Evolutionary conservation across 2,888 invertebrate species (phyloP).

Genomic region (Hyalella azteca): DNA sequence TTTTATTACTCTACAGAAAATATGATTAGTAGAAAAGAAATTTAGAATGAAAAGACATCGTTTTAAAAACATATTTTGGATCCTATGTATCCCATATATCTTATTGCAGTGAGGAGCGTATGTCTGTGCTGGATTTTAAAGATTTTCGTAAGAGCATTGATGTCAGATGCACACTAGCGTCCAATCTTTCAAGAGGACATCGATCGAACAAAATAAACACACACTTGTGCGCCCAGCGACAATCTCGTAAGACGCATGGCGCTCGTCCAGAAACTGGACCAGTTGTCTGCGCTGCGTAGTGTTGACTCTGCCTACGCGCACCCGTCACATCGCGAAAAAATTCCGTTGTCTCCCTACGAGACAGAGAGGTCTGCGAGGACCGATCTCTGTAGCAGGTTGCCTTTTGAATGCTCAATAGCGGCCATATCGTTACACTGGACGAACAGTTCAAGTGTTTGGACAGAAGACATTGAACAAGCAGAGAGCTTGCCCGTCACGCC

Average conservation of each 20-base stretch:
- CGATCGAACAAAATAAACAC: slow-evolving; percentile 13
- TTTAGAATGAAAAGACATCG: no score
- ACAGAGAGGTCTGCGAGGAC: slow-evolving; percentile 14
- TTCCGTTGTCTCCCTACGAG: slow-evolving; percentile 14
- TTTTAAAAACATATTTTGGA: no score
- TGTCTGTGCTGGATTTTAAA: no score
- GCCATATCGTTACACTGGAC: slow-evolving; percentile 31
- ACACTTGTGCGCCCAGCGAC: slow-evolving; percentile 2
- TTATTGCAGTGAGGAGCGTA: no score
- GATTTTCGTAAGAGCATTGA: background rate
- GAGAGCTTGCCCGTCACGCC: slow-evolving; percentile 30
- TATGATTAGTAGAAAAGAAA: no score
- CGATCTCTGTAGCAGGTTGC: slow-evolving; percentile 30
- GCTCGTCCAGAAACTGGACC: slow-evolving; percentile 28
- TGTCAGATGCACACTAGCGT: background rate
- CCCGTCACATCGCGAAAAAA: slow-evolving; percentile 22
- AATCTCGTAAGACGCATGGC: slow-evolving; percentile 22
- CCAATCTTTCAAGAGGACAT: slow-evolving; percentile 14
- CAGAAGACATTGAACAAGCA: slow-evolving; percentile 34
- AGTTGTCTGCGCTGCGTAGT: slow-evolving; percentile 4
- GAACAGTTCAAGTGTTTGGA: slow-evolving; percentile 22
- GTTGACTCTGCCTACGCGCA: slow-evolving; percentile 8
- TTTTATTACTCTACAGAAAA: no score
- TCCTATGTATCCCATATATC: no score
- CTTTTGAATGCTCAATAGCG: slow-evolving; percentile 14